Conservation (phyloP, 2,888 invertebrate species). For the Hesperia comma region DNA sequence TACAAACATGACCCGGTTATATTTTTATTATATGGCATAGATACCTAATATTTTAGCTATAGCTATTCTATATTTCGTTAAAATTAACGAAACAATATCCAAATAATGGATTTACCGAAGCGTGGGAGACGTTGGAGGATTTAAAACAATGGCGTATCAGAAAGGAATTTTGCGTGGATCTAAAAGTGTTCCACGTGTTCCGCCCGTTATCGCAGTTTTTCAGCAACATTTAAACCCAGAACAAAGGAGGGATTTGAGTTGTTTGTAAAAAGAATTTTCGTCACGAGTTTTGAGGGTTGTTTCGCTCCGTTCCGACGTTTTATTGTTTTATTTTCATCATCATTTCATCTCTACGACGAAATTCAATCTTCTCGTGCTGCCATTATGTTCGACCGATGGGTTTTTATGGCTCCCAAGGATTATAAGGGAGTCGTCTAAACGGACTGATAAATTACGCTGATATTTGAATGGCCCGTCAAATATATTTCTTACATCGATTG, state of each 20-base stretch:
- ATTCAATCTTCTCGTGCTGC: slow-evolving; percentile 1
- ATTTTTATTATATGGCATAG: no score
- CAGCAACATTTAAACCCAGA: slow-evolving; percentile 50
- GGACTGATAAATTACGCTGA: neutral
- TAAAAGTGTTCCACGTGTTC: slow-evolving; percentile 12
- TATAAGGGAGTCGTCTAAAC: neutral
- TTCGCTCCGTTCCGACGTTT: slow-evolving; percentile 24
- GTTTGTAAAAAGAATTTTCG: slow-evolving; percentile 39
- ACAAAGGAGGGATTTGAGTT: slow-evolving; percentile 48
- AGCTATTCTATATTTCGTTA: no score
- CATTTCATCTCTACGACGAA: slow-evolving; percentile 21
- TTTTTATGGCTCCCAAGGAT: slow-evolving; percentile 1
- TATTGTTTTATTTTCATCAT: slow-evolving; percentile 36
- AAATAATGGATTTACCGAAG: neutral
- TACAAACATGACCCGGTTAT: no score
- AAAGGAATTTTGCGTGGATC: neutral
- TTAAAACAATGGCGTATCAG: slow-evolving; percentile 6
- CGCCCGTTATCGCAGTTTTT: slow-evolving; percentile 29
- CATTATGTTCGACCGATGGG: slow-evolving; percentile 10
- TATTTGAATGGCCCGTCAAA: neutral
- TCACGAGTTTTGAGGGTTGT: slow-evolving; percentile 16
- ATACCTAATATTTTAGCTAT: no score
- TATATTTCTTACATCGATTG: no score
- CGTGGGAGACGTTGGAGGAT: neutral
- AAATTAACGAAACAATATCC: neutral